These are phyloP conservation scores for Acanthiza pusilla DNA, from an alignment of 2,797 vertebrate species.

Conservation along the genomic window DNA sequence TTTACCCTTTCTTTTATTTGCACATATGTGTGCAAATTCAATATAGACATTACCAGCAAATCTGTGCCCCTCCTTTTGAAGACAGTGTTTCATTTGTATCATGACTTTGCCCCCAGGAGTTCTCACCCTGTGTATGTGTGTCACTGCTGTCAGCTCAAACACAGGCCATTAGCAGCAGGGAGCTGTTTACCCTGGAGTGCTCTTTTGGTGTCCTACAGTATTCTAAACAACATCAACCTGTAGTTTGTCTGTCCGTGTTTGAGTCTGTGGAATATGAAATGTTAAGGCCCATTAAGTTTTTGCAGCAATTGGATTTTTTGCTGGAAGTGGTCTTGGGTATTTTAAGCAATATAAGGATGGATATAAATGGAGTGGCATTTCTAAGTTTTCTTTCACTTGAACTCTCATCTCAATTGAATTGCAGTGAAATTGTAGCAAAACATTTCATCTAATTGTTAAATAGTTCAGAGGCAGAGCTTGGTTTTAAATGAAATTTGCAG, in stretches of 20 bases:
- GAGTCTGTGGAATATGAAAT: not conserved
- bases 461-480: conserved; percentile 1
- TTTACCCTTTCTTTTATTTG: not conserved
- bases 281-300: conserved; percentile 40
- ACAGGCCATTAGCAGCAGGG: not conserved
- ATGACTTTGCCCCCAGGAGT: not conserved
- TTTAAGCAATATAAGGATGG: conserved; percentile 23
- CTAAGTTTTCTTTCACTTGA: conserved; percentile 44
- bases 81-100: not conserved
- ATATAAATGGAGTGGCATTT: conserved; percentile 48
- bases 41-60: not conserved
- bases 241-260: not conserved
- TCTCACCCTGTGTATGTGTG: not conserved
- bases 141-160: not conserved
- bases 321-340: conserved; percentile 45
- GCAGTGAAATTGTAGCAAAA: conserved; percentile 37
- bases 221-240: conserved; percentile 18
- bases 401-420: conserved; percentile 34
- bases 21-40: not conserved
- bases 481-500: conserved; percentile 57
- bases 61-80: not conserved
- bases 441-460: conserved; percentile 62
- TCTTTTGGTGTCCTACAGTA: not conserved
- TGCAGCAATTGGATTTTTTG: conserved; percentile 46
- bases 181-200: not conserved